Evolutionary conservation across 1,140 invertebrate genomes (phyloP), one percentile per base, ranked within the genome.

Genomic region (Drosophila dunni): DNA sequence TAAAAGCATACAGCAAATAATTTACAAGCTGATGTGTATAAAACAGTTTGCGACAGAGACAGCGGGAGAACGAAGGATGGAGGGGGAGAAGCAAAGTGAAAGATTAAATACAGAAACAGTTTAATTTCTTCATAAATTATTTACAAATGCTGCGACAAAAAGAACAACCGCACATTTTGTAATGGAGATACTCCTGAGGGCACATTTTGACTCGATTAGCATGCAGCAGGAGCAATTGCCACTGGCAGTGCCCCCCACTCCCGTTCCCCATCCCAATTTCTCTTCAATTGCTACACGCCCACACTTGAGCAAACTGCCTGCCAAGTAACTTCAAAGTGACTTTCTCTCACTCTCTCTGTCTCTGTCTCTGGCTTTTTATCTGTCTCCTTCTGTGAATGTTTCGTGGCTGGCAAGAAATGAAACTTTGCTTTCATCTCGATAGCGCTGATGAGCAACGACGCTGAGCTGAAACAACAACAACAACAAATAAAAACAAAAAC

Each of bases 51-150:
- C 3, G 61, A 34, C 24, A 15, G 15, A 24, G 36, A 20, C 0
- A 68, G 24, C 36, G 34, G 17, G 48, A 9, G 56, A 20, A 20
- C 2, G 1, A 20, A 20, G 17, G 0, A 20, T 20, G 17, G 24
- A 0, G 24, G n/a, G n/a, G n/a, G n/a, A n/a, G n/a, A n/a, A 29
- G 24, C 3, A 29, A 29, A 29, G 24, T 29, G 24, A 29, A 29
- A 54, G 48, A 48, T 61, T 58, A 71, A 57, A 60, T 63, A 38
- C 51, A 36, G 34, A 72, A 72, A 62, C 74, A 48, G 54, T 72
- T 76, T 76, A 72, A 77, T 72, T 72, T 76, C 48, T 76, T 76
- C 38, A 68, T 77, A 63, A 73, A 73, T 77, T 74, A 77, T 77
- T 68, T 68, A 77, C 63, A 44, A 77, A 66, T 58, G 51, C 15